Conservation (phyloP, 2,113 vertebrate genomes). For the Tragelaphus strepsiceros region DNA sequence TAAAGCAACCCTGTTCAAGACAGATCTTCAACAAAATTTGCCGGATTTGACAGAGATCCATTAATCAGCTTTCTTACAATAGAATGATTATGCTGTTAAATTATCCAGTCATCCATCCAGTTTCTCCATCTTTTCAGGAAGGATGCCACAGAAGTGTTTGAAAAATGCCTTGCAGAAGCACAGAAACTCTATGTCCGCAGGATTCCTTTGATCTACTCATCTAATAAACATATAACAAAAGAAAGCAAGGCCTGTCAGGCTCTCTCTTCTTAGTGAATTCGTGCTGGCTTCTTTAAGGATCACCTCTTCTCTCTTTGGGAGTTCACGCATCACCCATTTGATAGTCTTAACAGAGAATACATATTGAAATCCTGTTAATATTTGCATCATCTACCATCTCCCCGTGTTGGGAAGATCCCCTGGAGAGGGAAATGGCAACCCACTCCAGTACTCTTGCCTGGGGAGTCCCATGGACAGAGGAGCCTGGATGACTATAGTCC, state of each 20-base stretch:
- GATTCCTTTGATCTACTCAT: slow-evolving; percentile 17
- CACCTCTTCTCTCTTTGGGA: not conserved
- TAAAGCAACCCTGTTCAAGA: slow-evolving; percentile 16
- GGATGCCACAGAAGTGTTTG: slow-evolving; percentile 1
- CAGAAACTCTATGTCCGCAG: not conserved
- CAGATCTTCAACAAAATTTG: not conserved
- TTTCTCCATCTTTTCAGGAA: slow-evolving; percentile 1
- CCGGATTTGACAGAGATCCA: slow-evolving; percentile 28
- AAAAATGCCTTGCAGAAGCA: slow-evolving; percentile 47
- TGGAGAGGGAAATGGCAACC: not conserved
- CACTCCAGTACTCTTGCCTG: not conserved
- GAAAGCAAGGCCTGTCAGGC: not conserved
- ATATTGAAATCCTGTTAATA: not conserved
- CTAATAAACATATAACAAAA: slow-evolving; percentile 26
- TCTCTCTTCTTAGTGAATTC: slow-evolving; percentile 5
- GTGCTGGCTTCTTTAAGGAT: slow-evolving; percentile 6
- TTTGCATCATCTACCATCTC: slow-evolving; percentile 17
- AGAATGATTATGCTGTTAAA: not conserved
- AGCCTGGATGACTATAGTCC: not conserved
- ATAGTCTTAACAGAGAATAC: slow-evolving; percentile 16
- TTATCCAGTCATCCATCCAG: not conserved
- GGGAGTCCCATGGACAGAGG: not conserved
- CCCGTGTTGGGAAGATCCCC: not conserved
- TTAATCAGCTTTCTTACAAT: not conserved
- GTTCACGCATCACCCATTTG: not conserved